phyloP scores from a whole-genome alignment of 2,888 invertebrate genomes.

The Galerucella calmariensis region DNA sequence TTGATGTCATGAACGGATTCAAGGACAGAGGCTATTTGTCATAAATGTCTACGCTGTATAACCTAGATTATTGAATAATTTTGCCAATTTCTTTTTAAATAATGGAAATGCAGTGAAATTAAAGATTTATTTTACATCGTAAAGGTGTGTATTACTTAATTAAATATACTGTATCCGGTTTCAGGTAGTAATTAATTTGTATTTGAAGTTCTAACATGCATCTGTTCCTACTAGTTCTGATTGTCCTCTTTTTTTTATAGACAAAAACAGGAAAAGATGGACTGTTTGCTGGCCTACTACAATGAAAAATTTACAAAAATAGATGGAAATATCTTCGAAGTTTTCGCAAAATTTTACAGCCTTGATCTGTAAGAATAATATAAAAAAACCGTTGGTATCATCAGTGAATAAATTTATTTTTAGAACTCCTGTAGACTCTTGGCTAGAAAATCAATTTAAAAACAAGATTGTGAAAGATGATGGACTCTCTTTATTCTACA shows the following conservation, averaged over 20 bases:
- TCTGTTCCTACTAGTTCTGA: constrained; percentile 17
- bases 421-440: constrained; percentile 58
- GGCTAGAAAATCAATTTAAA: constrained; percentile 59
- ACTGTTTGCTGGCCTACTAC: constrained; percentile 55
- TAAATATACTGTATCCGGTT: background rate
- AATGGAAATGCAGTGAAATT: constrained; percentile 46
- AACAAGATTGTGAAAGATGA: constrained; percentile 58
- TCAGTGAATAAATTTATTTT: constrained; percentile 42
- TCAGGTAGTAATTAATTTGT: background rate
- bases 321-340: constrained; percentile 57
- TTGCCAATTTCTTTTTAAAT: constrained; percentile 34
- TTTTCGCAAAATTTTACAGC: constrained; percentile 55
- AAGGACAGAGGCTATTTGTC: constrained; percentile 31
- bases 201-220: background rate
- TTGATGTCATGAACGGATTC: background rate
- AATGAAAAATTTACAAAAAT: constrained; percentile 55
- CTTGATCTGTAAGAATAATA: constrained; percentile 53
- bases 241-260: constrained; percentile 26
- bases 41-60: constrained; percentile 36
- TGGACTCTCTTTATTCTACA: constrained; percentile 57
- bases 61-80: constrained; percentile 38
- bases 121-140: constrained; percentile 17
- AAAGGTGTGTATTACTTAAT: constrained; percentile 22
- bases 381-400: constrained; percentile 12
- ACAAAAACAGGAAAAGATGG: constrained; percentile 48